Conservation (phyloP, 2,888 invertebrate species). For the Tetropium fuscum region DNA sequence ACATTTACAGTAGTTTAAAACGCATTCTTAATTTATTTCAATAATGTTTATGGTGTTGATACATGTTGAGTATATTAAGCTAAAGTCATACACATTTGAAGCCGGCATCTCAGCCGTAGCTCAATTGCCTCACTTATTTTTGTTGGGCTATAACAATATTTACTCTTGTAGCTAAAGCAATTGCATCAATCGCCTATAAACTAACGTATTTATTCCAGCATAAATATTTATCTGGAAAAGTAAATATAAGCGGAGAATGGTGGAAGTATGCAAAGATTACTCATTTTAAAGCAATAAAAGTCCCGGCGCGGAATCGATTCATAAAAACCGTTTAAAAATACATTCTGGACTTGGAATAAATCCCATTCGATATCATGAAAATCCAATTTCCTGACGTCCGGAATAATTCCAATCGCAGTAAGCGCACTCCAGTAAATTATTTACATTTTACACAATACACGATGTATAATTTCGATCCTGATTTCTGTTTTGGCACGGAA, state of each 20-base stretch:
- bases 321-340: constrained; percentile 36
- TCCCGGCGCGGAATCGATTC: constrained; percentile 31
- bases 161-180: no score
- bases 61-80: no score
- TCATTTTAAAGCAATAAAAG: constrained; percentile 39
- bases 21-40: no score
- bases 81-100: no score
- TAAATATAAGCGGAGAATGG: constrained; percentile 12
- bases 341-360: constrained; percentile 28
- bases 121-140: no score
- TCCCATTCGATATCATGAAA: constrained; percentile 34
- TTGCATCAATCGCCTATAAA: no score
- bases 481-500: constrained; percentile 36
- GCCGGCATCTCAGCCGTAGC: no score
- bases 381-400: constrained; percentile 34
- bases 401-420: constrained; percentile 31
- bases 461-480: constrained; percentile 40
- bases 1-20: no score
- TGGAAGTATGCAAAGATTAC: constrained; percentile 35
- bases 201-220: neutral
- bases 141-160: no score
- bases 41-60: no score
- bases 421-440: constrained; percentile 43
- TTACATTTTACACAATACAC: constrained; percentile 47
- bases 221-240: constrained; percentile 8